Conservation (phyloP, 2,888 invertebrate genomes). For the Melinaea marsaeus region DNA sequence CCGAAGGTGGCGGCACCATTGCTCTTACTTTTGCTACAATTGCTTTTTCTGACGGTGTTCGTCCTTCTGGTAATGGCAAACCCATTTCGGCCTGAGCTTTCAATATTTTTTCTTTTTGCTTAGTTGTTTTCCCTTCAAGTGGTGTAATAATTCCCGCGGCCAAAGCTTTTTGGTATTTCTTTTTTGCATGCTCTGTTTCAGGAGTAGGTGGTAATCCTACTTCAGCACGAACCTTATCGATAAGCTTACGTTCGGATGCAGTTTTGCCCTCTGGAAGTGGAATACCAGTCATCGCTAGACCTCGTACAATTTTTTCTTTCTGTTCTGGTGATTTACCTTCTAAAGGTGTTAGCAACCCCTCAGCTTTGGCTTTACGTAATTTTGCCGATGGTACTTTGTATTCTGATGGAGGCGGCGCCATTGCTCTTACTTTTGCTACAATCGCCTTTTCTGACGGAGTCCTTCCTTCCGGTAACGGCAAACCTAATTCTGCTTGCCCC, state of each 20-base stretch:
- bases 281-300: slow-evolving; percentile 32
- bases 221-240: slow-evolving; percentile 25
- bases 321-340: slow-evolving; percentile 37
- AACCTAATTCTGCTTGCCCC: slow-evolving; percentile 22
- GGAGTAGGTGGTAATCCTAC: slow-evolving; percentile 28
- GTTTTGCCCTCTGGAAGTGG: slow-evolving; percentile 38
- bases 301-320: slow-evolving; percentile 38
- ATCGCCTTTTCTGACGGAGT: slow-evolving; percentile 33
- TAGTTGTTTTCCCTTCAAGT: slow-evolving; percentile 23
- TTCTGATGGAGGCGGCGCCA: slow-evolving; percentile 10
- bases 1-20: slow-evolving; percentile 11
- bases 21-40: slow-evolving; percentile 31
- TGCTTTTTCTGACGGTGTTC: slow-evolving; percentile 32
- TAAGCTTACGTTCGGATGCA: slow-evolving; percentile 35
- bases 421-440: slow-evolving; percentile 25
- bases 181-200: slow-evolving; percentile 17
- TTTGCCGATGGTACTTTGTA: slow-evolving; percentile 15
- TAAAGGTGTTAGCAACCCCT: slow-evolving; percentile 36
- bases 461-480: slow-evolving; percentile 28
- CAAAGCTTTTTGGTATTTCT: slow-evolving; percentile 22
- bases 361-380: slow-evolving; percentile 32
- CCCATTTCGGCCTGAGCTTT: slow-evolving; percentile 17
- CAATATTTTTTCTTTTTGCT: slow-evolving; percentile 25
- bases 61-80: slow-evolving; percentile 24
- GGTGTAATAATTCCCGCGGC: slow-evolving; percentile 24